phyloP scores from a whole-genome alignment of 2,113 vertebrate species.

The Pachycephala philippinensis region DNA sequence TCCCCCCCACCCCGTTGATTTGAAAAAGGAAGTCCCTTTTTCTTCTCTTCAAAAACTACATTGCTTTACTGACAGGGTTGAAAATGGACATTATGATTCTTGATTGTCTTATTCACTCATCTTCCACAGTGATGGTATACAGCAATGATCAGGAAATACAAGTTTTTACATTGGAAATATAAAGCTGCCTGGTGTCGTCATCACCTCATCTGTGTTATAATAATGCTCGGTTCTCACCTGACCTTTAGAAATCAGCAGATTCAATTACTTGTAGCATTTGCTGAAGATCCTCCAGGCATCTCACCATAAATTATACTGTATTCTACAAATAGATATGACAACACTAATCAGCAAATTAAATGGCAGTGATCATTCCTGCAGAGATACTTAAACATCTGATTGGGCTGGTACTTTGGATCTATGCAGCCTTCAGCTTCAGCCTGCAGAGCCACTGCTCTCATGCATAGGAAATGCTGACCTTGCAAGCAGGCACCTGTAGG shows the following conservation, averaged over 20 bases:
- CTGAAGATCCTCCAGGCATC: slow-evolving; percentile 35
- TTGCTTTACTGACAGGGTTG: neutral
- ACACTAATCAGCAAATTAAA: slow-evolving; percentile 58
- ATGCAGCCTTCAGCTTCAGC: neutral
- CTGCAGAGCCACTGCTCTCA: neutral
- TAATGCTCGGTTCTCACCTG: neutral
- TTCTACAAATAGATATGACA: slow-evolving; percentile 48
- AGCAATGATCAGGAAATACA: neutral
- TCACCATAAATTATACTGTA: slow-evolving; percentile 26
- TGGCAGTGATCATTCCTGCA: slow-evolving; percentile 34
- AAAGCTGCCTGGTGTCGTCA: neutral
- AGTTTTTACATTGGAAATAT: neutral
- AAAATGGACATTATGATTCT: neutral
- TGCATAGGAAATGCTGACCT: slow-evolving; percentile 13
- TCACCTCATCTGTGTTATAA: neutral
- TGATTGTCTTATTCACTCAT: neutral
- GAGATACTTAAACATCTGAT: slow-evolving; percentile 38
- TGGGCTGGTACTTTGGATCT: neutral
- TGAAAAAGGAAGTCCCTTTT: neutral
- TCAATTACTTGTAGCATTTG: slow-evolving; percentile 48
- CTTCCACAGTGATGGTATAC: neutral
- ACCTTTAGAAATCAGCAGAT: slow-evolving; percentile 56
- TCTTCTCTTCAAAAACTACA: neutral
- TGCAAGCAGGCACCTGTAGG: neutral
- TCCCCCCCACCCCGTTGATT: neutral